A percentile compares a stretch with the other conserved stretches of the same genome.
phyloP scores from a whole-genome alignment of 2,113 vertebrate genomes.

The Cinclus cinclus region DNA sequence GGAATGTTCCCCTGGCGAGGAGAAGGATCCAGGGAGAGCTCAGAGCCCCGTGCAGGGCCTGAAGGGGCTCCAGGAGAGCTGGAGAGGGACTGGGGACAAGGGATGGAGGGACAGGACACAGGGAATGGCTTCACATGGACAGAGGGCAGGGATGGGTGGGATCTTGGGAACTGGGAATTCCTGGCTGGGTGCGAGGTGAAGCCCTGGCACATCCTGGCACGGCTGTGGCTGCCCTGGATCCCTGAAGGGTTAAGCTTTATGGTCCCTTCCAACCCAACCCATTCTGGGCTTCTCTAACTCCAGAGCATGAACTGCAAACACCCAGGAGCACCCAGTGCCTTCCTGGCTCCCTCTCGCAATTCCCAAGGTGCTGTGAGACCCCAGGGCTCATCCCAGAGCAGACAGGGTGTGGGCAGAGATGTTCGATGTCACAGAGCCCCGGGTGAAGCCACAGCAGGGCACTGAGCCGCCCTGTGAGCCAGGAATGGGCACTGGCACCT shows the following conservation, averaged over 20 bases:
- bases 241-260: neutral
- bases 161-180: too few species aligned
- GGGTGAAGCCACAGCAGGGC: neutral
- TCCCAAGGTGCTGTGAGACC: neutral
- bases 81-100: too few species aligned
- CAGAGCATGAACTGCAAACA: neutral
- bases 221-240: neutral
- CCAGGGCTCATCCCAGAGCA: neutral
- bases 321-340: rapidly evolving
- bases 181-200: too few species aligned
- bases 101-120: too few species aligned
- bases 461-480: neutral
- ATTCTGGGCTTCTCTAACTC: neutral
- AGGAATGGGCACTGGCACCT: rapidly evolving
- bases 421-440: rapidly evolving
- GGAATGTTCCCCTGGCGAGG: too few species aligned
- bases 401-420: neutral
- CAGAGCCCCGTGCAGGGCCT: too few species aligned
- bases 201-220: too few species aligned
- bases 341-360: rapidly evolving
- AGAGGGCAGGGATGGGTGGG: too few species aligned
- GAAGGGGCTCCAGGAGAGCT: too few species aligned
- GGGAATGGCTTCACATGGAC: too few species aligned
- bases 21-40: too few species aligned
- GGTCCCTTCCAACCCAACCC: neutral